Conservation (phyloP, 2,113 vertebrate genomes). For the Neotoma lepida region DNA sequence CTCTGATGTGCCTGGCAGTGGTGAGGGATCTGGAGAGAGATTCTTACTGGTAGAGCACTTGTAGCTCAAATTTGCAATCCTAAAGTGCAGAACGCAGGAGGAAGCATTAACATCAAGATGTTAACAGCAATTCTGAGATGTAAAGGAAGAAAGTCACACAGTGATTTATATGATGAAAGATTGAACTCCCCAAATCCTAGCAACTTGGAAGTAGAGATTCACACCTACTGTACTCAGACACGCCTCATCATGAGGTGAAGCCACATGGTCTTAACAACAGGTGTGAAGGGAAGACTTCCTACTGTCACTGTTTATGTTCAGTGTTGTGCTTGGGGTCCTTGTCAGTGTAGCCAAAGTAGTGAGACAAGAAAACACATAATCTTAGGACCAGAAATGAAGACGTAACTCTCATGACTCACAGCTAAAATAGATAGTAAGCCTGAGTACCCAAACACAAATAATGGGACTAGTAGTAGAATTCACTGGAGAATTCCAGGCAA, state of each 20-base stretch:
- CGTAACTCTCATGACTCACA: not conserved
- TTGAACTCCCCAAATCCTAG: not conserved
- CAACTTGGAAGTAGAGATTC: not conserved
- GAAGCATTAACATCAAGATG: not conserved
- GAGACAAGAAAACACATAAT: not conserved
- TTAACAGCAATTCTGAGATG: not conserved
- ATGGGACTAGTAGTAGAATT: not conserved
- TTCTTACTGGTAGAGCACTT: not conserved
- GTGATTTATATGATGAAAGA: not conserved
- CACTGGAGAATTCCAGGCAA: not conserved
- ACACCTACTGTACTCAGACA: too few relatives aligned
- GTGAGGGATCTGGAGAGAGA: not conserved
- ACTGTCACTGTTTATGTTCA: not conserved
- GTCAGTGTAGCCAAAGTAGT: not conserved
- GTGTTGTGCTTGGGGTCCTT: not conserved
- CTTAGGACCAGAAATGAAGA: not conserved
- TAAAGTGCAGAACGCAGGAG: not conserved
- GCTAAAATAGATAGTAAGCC: not conserved
- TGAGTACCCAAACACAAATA: not conserved
- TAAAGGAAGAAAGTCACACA: not conserved
- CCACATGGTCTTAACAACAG: not conserved
- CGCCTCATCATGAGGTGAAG: not conserved
- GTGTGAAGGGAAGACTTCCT: not conserved
- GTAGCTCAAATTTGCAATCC: not conserved
- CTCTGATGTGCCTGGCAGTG: not conserved